Conservation (phyloP, 2,113 vertebrate species). For the Chaenocephalus aceratus region DNA sequence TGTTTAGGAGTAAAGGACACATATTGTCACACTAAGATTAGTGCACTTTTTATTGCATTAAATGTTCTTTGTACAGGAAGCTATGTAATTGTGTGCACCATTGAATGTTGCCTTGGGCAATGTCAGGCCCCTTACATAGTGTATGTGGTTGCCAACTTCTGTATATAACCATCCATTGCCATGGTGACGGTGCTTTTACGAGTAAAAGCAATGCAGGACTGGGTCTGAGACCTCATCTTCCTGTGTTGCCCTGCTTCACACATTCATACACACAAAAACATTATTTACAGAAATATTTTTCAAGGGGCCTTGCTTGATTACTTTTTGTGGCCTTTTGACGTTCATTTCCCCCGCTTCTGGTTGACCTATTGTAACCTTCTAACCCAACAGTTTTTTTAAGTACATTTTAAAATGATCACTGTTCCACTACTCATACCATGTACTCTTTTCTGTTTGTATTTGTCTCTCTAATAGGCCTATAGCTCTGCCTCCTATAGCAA, state of each 20-base stretch:
- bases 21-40: neutral
- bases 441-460: conserved; percentile 21
- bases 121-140: neutral
- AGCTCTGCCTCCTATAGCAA: conserved; percentile 97
- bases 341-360: neutral
- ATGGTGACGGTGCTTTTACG: conserved; percentile 5
- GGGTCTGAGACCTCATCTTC: neutral
- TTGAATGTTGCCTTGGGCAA: neutral
- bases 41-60: neutral
- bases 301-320: neutral
- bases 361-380: neutral
- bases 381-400: neutral
- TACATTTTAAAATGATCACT: neutral
- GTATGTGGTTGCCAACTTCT: neutral
- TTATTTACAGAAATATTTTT: neutral
- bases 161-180: conserved; percentile 1
- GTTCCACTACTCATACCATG: neutral
- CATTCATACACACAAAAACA: neutral
- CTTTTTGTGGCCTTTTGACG: neutral
- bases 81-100: neutral
- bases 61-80: neutral
- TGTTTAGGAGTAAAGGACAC: neutral
- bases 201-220: neutral
- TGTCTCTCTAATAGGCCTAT: conserved; percentile 89
- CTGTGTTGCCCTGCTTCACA: neutral